Conservation (phyloP, 2,113 vertebrate genomes). For the Antechinus stuartii region DNA sequence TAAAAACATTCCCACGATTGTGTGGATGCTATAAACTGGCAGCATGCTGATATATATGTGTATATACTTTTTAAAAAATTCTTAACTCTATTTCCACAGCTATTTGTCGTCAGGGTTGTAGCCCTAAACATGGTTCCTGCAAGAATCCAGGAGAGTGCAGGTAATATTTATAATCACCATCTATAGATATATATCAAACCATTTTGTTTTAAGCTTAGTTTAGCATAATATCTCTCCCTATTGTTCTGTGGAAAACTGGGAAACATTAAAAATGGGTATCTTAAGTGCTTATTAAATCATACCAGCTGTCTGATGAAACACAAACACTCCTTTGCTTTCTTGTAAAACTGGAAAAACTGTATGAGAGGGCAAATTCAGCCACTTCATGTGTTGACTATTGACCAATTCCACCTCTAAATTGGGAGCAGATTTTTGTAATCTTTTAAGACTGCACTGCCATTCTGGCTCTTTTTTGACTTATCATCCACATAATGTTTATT, state of each 20-base stretch:
- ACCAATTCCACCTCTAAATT: slow-evolving; percentile 78
- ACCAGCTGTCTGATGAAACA: slow-evolving; percentile 78
- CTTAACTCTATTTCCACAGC: slow-evolving; percentile 84
- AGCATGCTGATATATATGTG: slow-evolving; percentile 62
- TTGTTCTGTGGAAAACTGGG: slow-evolving; percentile 53
- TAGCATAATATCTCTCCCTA: slow-evolving; percentile 33
- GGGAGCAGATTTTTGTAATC: slow-evolving; percentile 73
- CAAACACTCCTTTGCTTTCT: slow-evolving; percentile 48
- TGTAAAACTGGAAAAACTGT: neutral
- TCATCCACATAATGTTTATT: slow-evolving; percentile 55
- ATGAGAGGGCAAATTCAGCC: slow-evolving; percentile 57
- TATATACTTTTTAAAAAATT: slow-evolving; percentile 19
- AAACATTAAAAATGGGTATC: slow-evolving; percentile 58
- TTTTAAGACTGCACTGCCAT: slow-evolving; percentile 62
- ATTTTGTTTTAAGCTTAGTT: slow-evolving; percentile 50
- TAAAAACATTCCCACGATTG: slow-evolving; percentile 76
- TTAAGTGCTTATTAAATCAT: slow-evolving; percentile 80
- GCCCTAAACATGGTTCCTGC: slow-evolving; percentile 95
- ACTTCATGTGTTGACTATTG: slow-evolving; percentile 78
- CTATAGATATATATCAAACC: neutral
- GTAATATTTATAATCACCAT: slow-evolving; percentile 84
- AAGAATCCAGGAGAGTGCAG: slow-evolving; percentile 96
- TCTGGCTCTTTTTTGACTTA: slow-evolving; percentile 66
- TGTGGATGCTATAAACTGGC: slow-evolving; percentile 53
- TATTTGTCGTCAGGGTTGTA: slow-evolving; percentile 98